Evolutionary conservation across 1,140 invertebrate species (phyloP), one percentile per base, ranked within the genome.

Genomic region (Chironomus tepperi): DNA sequence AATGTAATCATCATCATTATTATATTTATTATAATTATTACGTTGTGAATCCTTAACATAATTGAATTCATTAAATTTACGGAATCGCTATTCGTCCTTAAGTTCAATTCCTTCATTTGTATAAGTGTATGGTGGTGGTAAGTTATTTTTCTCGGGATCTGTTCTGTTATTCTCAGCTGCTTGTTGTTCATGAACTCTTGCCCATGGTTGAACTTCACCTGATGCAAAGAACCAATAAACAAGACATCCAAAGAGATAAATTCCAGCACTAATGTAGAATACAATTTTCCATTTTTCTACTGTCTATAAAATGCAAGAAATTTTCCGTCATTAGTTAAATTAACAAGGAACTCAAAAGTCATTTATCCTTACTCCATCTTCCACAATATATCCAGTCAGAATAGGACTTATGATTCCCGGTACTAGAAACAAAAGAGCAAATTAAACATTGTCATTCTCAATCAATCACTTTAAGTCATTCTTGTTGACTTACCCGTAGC

Each of bases 351-450:
- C 34, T 2, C 18, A 74, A 74, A 67, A 43, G 43, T 9, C 12
- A 19, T 72, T 75, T 15, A n/a, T 9, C 72, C 76, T 81, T 83
- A 91, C 90, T 82, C 88, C 87, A 77, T 91, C 84, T 76, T 86
- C 84, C 1, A 94, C 91, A 70, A 96, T 89, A 74, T 87, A 87
- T 21, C 93, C 92, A 2, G 92, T 91, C 12, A 96, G 81, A 7
- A 88, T 84, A 0, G 94, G 94, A 81, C 91, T 93, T 7, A 96
- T 82, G 76, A 96, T 94, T 21, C 94, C 94, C 47, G 94, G 93
- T 76, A 97, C 47, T 57, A 15, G n/a, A 57, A 47, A n/a, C 15
- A 15, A 15, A 57, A n/a, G n/a, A 57, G n/a, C n/a, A 15, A 12
- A 12, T 57, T n/a, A 57, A 57, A 15, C 24, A 34, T 34, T 34